A percentile compares a stretch with the other conserved stretches of the same genome.
Evolutionary conservation across 2,113 vertebrate species (phyloP).

Genomic region (Ploceus nigricollis): DNA sequence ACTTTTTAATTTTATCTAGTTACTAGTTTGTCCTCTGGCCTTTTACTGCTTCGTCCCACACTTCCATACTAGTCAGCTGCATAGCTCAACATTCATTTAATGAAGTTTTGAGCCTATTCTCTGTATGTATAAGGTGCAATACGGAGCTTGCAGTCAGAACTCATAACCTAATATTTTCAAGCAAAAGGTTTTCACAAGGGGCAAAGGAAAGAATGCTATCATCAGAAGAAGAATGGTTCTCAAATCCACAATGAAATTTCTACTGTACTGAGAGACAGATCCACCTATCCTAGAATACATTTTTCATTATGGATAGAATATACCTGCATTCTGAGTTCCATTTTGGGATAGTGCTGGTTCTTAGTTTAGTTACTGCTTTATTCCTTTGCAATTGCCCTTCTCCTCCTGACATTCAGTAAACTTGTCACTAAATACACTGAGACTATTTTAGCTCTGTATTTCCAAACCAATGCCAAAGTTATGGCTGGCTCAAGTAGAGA

Average conservation of each 20-base stretch:
- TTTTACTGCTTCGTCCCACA: not conserved
- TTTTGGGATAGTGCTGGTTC: not conserved
- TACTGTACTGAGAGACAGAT: not conserved
- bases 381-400: not conserved
- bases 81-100: not conserved
- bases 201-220: accelerated
- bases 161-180: not conserved
- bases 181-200: not conserved
- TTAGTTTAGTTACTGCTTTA: not conserved
- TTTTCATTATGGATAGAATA: not conserved
- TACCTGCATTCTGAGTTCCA: not conserved
- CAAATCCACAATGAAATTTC: not conserved
- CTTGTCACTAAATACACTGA: not conserved
- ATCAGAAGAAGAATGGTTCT: not conserved
- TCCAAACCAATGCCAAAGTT: not conserved
- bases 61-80: accelerated
- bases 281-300: not conserved
- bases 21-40: not conserved
- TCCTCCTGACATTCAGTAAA: not conserved
- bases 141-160: not conserved
- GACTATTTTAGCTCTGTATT: not conserved
- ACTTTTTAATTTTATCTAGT: not conserved
- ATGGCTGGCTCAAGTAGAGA: not conserved
- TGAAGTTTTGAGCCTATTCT: not conserved
- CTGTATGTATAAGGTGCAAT: not conserved